Percentiles rank a stretch among this genome's conserved stretches.
Evolutionary conservation across 2,113 vertebrate species (phyloP).

Genomic region (Diphyllodes magnificus): DNA sequence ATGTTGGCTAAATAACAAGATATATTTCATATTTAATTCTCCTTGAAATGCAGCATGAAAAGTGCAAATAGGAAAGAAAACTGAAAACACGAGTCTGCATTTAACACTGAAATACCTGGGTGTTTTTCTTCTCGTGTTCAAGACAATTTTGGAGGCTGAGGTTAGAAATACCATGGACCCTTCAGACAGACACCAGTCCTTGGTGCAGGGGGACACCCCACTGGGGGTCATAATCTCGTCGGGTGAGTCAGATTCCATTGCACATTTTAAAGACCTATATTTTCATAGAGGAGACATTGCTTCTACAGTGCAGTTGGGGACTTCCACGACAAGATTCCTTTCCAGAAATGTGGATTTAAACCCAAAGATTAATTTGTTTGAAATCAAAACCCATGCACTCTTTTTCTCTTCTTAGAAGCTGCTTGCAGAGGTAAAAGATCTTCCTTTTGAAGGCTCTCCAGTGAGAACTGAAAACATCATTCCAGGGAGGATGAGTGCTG

Average conservation of each 20-base stretch:
- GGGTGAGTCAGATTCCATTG: neutral
- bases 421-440: constrained; percentile 12
- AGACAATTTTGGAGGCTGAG: neutral
- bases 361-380: neutral
- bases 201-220: neutral
- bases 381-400: neutral
- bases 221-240: accelerated
- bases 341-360: neutral
- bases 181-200: neutral
- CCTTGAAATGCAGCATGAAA: neutral
- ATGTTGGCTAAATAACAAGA: neutral
- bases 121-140: neutral
- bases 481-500: neutral
- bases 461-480: constrained; percentile 17
- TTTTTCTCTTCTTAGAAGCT: neutral
- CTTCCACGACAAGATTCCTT: neutral
- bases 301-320: neutral
- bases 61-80: neutral
- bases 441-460: neutral
- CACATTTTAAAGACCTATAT: neutral
- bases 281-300: neutral
- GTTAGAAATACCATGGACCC: neutral
- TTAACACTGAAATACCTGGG: neutral
- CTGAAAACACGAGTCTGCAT: neutral
- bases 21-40: neutral